Base-by-base conservation (phyloP, 1,140 invertebrate species). In the Drosophila busckii region DNA sequence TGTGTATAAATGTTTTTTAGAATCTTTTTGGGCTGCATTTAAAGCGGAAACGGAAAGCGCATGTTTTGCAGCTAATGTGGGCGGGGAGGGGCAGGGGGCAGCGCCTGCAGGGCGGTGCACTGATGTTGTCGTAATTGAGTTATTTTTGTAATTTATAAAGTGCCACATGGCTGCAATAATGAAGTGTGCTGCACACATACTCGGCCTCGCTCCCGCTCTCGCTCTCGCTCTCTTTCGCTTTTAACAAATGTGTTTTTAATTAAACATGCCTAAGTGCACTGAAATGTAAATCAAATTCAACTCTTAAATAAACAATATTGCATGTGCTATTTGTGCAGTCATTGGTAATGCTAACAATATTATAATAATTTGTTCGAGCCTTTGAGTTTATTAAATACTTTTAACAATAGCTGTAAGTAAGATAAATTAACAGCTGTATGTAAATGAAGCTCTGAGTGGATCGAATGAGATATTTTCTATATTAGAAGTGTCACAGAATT, bases 31-130 rank as follows among this genome's bases (percentile, higher is more conserved):
- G 34, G 12, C 48, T 49, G 17, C 60, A 42, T 46, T 15, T 25
- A 70, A 66, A 62, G 29, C 66, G 71, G 70, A 76, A 76, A 78
- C 71, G 71, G 71, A 76, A 76, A 78, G 71, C 71, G 48, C 62
- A 65, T 76, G 70, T 61, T 70, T 66, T 58, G 32, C 42, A 48
- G 19, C 15, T 29, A 22, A 20, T n/a, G 16, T 12, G 13, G 12
- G 3, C 5, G 7, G 50, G 22, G 17, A 4, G 13, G 34, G 1
- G 10, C n/a, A 22, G 26, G 9, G 5, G 4, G 16, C 4, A 13
- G 20, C 4, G 17, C 16, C 25, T 7, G 17, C 6, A 20, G 8
- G 15, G 16, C 2, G 13, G 10, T 20, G 31, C 20, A 63, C 46
- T 9, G 59, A 55, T 32, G 31, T 48, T 45, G 45, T 54, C 54